These are phyloP conservation scores for Patella caerulea DNA, from an alignment of 2,888 invertebrate genomes.

Conservation along the genomic window DNA sequence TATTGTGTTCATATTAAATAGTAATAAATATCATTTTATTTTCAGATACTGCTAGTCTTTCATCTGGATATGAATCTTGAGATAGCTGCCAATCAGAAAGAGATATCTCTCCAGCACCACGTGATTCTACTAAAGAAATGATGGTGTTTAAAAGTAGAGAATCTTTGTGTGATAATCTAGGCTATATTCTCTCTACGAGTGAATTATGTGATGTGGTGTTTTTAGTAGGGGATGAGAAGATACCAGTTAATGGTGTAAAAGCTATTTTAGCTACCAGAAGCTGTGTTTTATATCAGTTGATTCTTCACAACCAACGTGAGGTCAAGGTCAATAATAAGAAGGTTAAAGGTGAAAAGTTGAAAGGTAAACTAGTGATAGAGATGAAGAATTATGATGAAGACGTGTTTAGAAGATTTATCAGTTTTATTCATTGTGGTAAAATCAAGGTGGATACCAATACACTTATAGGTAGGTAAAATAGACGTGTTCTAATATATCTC, in stretches of 20 bases:
- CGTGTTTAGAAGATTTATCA: neutral
- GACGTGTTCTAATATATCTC: neutral
- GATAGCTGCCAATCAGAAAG: neutral
- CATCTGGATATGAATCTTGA: neutral
- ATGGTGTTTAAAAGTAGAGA: slow-evolving; percentile 9
- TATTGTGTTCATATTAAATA: neutral
- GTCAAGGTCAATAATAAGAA: slow-evolving; percentile 3
- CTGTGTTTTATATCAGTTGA: neutral
- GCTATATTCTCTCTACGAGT: neutral
- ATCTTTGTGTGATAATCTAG: neutral
- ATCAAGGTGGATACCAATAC: neutral
- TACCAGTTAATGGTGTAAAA: neutral
- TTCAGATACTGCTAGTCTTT: neutral
- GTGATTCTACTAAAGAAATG: neutral
- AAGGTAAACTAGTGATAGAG: neutral
- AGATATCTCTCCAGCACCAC: neutral
- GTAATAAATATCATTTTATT: neutral
- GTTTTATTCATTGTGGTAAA: slow-evolving; percentile 7
- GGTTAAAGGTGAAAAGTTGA: neutral
- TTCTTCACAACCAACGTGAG: neutral
- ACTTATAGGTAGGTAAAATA: neutral
- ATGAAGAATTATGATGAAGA: slow-evolving; percentile 1
- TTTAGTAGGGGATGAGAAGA: neutral
- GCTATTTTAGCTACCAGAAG: slow-evolving; percentile 10
- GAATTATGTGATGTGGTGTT: slow-evolving; percentile 7